These are phyloP conservation scores for Camponotus fellah DNA, from an alignment of 2,888 invertebrate genomes.

Conservation along the genomic window DNA sequence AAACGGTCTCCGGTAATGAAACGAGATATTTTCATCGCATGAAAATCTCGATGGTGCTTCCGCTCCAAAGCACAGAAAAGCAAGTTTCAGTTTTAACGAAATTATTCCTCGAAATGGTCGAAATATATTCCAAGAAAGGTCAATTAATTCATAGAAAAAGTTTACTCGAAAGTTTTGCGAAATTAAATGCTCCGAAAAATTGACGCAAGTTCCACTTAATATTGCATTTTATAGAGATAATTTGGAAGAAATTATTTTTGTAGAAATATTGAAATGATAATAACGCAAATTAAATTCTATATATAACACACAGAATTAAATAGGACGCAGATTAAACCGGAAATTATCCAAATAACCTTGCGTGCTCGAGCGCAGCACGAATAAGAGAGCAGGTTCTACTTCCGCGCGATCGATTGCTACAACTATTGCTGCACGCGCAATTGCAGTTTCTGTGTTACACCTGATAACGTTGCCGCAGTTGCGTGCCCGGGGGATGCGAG, in stretches of 20 bases:
- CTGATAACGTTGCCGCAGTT: background rate
- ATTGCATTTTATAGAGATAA: background rate
- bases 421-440: conserved; percentile 22
- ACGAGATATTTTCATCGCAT: conserved; percentile 23
- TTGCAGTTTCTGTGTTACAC: conserved; percentile 15
- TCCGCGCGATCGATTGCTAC: conserved; percentile 31
- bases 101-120: background rate
- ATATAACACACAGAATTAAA: conserved; percentile 8
- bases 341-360: conserved; percentile 28
- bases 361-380: conserved; percentile 5
- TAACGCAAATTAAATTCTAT: background rate
- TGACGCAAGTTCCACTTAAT: background rate
- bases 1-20: conserved; percentile 45
- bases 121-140: background rate
- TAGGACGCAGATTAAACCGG: conserved; percentile 8
- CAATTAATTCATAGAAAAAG: background rate
- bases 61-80: background rate
- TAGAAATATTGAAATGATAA: background rate
- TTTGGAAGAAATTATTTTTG: too few species aligned
- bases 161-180: background rate
- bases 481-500: background rate
- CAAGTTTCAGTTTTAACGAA: background rate
- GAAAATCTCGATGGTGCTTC: conserved; percentile 23
- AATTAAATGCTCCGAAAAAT: conserved; percentile 1
- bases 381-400: conserved; percentile 33